These are phyloP conservation scores for Tympanoctomys barrerae DNA, from an alignment of 2,797 vertebrate genomes.

Conservation along the genomic window DNA sequence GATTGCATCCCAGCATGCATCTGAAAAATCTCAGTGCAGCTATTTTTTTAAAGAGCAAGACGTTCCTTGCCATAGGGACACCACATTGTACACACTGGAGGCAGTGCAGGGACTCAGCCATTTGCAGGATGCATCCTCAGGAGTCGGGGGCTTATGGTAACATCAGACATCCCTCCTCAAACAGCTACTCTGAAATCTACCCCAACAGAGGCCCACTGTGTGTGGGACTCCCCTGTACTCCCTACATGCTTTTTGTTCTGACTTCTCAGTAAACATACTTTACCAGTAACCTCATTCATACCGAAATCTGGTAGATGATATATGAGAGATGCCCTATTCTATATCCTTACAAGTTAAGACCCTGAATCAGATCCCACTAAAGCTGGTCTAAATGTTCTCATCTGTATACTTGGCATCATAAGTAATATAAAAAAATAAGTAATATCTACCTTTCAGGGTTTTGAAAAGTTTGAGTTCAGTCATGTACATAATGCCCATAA, in stretches of 20 bases:
- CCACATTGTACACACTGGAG: fast-evolving
- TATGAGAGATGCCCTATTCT: fast-evolving
- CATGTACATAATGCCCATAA: neutral
- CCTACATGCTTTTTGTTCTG: neutral
- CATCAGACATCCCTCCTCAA: neutral
- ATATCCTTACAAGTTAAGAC: neutral
- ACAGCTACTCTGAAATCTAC: neutral
- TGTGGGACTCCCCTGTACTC: fast-evolving
- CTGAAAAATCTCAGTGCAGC: fast-evolving
- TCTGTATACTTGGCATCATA: neutral
- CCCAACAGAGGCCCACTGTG: neutral
- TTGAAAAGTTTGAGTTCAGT: neutral
- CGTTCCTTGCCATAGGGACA: neutral
- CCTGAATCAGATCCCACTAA: neutral
- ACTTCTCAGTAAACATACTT: neutral
- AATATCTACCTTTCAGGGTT: neutral
- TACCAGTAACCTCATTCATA: neutral
- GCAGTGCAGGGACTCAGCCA: neutral
- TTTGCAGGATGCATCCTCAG: neutral
- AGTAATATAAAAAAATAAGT: neutral
- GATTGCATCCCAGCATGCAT: neutral
- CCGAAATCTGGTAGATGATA: neutral
- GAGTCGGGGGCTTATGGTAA: fast-evolving
- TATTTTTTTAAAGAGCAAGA: too few relatives aligned
- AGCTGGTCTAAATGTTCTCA: neutral